Evolutionary conservation across 1,140 invertebrate species (phyloP), one percentile per base, ranked within the genome.

Genomic region (Eriosoma lanigerum): DNA sequence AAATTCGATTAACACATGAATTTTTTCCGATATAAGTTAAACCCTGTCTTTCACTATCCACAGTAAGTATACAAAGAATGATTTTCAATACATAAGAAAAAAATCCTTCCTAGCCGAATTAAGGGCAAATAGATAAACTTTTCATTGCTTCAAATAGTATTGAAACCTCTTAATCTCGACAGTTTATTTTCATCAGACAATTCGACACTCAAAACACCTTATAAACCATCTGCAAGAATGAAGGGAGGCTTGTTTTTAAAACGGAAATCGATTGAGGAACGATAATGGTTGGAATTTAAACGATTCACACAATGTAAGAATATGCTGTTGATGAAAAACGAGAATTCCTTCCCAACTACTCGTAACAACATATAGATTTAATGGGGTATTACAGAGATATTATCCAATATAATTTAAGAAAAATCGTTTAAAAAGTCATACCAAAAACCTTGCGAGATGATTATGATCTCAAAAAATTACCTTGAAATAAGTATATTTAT

Each of bases 1-100:
- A 76, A 76, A 76, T 76, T 54, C 72, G 72, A 76, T 76, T 76
- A 76, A 76, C 72, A 76, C 29, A 9, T n/a, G 52, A 38, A 76
- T 76, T 58, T 38, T 32, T 29, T 76, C 29, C 8, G 72, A 76
- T 76, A 76, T 58, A 76, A 76, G 72, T 76, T 58, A 56, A 17
- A 58, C 29, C 48, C 46, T 72, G 29, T 52, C 46, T 38, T 46
- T 5, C 52, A 26, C 19, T 21, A 75, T 75, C 52, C 32, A 32
- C 52, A 44, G 44, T 76, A 56, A 58, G 52, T 58, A 38, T 38
- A 76, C 72, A 44, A 76, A 38, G 32, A 56, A 76, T 54, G 52
- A 29, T 76, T 58, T 73, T 58, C 72, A 24, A 17, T 52, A 17
- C 52, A 76, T 52, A 76, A 76, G 58, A 58, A 52, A 76, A 58